Evolutionary conservation across 1,140 invertebrate species (phyloP).

Genomic region (Paraescarpia echinospica): DNA sequence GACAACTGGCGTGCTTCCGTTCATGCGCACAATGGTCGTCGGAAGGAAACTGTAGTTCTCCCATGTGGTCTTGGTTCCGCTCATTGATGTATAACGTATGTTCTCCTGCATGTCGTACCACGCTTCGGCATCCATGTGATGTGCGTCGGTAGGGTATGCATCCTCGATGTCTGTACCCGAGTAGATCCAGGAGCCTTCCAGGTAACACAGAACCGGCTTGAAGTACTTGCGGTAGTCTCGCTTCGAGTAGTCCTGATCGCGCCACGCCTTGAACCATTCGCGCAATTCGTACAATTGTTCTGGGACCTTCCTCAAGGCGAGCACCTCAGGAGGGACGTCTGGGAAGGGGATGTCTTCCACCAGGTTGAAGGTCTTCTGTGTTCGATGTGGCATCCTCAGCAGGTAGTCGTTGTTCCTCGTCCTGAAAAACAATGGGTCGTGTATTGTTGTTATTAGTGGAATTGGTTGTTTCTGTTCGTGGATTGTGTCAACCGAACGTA

Average conservation of each 20-base stretch:
- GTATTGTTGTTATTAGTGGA: background rate
- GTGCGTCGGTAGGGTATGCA: background rate
- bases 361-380: background rate
- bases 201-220: conserved; percentile 38
- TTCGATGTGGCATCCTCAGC: conserved; percentile 8
- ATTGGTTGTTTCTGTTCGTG: background rate
- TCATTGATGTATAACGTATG: conserved; percentile 38
- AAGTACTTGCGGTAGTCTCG: conserved; percentile 31
- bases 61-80: conserved; percentile 32
- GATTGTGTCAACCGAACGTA: too few relatives aligned
- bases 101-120: conserved; percentile 12
- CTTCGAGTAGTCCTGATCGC: conserved; percentile 26
- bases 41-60: conserved; percentile 44
- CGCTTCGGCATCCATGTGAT: background rate
- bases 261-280: conserved; percentile 25
- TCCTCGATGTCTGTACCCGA: conserved; percentile 10
- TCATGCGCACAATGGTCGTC: conserved; percentile 36
- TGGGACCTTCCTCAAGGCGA: background rate
- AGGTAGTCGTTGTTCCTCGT: conserved; percentile 33
- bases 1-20: conserved; percentile 29
- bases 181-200: conserved; percentile 39
- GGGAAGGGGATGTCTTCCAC: conserved; percentile 11
- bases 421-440: background rate
- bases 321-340: background rate
- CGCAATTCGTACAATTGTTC: background rate